Conservation (phyloP, 92 coral and sea anemone genomes). For the Palythoa grandis region DNA sequence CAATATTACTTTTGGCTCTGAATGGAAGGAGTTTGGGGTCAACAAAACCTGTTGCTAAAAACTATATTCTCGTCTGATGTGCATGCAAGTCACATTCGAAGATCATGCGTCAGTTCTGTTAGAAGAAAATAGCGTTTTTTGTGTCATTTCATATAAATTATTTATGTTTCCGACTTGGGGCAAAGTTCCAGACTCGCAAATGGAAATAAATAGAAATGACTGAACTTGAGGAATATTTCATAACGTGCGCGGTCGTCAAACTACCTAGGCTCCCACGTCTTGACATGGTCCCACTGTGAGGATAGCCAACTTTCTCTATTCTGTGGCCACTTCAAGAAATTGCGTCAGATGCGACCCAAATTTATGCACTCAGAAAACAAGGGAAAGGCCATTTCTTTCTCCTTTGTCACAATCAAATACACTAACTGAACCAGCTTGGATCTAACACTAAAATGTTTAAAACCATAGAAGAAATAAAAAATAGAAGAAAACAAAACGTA, state of each 20-base stretch:
- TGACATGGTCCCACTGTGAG: no score
- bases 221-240: not conserved
- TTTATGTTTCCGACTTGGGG: not conserved
- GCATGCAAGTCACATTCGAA: not conserved
- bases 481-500: not conserved
- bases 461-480: no score
- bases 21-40: not conserved
- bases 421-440: no score
- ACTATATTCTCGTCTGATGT: not conserved
- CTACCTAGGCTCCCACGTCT: not conserved
- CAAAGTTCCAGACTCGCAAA: constrained; percentile 17
- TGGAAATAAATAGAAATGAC: not conserved
- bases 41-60: not conserved
- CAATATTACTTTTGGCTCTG: not conserved
- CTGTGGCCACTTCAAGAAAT: no score
- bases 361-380: not conserved
- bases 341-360: no score
- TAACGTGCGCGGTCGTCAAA: not conserved
- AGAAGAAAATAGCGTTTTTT: not conserved
- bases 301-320: no score
- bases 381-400: not conserved
- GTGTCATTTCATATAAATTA: not conserved
- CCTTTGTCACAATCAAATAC: no score
- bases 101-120: not conserved
- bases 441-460: no score